Percentiles rank a stretch among this genome's conserved stretches.
phyloP scores from a whole-genome alignment of 1,140 invertebrate species.

The Ruditapes philippinarum region DNA sequence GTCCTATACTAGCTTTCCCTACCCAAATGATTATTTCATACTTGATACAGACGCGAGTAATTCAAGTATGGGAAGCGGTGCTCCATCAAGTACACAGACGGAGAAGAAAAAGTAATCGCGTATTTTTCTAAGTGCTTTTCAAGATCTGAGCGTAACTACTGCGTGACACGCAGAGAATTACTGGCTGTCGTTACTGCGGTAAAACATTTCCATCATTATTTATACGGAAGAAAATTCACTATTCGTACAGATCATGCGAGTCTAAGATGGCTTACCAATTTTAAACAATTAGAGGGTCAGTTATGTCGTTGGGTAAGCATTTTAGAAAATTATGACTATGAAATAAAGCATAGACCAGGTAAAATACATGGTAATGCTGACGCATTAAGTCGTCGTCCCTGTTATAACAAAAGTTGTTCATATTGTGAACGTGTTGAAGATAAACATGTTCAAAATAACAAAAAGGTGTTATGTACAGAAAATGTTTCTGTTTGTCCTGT shows the following conservation, averaged over 20 bases:
- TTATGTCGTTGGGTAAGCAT: no score
- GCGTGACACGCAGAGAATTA: conserved; percentile 54
- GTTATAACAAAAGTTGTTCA: no score
- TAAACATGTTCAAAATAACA: no score
- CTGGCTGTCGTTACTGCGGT: conserved; percentile 52
- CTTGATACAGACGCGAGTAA: conserved; percentile 59
- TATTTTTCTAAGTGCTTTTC: no score
- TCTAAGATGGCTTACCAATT: conserved; percentile 53
- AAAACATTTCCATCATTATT: conserved; percentile 56
- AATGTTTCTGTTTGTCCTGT: no score
- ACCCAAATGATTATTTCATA: conserved; percentile 78
- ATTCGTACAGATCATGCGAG: conserved; percentile 60
- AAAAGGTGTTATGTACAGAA: no score
- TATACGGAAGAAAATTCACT: conserved; percentile 41
- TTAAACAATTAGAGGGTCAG: conserved; percentile 51
- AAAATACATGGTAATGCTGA: not conserved
- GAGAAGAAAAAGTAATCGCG: no score
- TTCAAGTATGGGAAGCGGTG: not conserved
- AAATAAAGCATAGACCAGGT: conserved; percentile 40
- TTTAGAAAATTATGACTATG: conserved; percentile 34
- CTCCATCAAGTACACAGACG: conserved; percentile 5
- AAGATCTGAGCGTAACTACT: conserved; percentile 41
- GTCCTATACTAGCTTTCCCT: no score
- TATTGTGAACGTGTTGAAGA: no score
- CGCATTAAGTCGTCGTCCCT: no score